phyloP scores from a whole-genome alignment of 2,888 invertebrate species.

The Caenorhabditis parvicauda region DNA sequence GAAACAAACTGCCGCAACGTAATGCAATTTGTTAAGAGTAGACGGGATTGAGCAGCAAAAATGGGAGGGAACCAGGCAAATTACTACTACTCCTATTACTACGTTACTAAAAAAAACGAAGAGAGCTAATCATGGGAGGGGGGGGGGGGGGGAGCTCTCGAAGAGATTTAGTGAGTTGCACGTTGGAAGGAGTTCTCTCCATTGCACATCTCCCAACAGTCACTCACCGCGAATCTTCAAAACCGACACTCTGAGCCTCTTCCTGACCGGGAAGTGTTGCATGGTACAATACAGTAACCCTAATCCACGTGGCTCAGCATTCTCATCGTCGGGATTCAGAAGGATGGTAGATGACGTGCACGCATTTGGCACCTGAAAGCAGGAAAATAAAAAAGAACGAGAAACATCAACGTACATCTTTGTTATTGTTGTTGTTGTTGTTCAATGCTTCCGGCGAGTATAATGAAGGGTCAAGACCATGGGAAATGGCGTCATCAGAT shows the following conservation, averaged over 20 bases:
- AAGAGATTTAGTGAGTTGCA: too few species aligned
- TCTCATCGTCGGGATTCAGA: slow-evolving; percentile 9
- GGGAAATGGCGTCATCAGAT: slow-evolving; percentile 44
- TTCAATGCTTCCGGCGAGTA: slow-evolving; percentile 39
- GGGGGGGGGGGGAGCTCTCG: too few species aligned
- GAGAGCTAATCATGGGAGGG: too few species aligned
- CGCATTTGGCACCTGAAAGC: slow-evolving; percentile 10
- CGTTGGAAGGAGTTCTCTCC: too few species aligned
- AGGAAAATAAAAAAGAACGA: too few species aligned
- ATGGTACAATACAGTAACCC: slow-evolving; percentile 63
- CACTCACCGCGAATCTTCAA: slow-evolving; percentile 56
- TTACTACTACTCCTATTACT: neutral
- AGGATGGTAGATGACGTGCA: slow-evolving; percentile 16
- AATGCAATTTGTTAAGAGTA: too few species aligned
- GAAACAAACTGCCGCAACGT: too few species aligned
- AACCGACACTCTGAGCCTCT: slow-evolving; percentile 63
- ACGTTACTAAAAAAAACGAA: neutral
- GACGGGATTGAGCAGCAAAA: too few species aligned
- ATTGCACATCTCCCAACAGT: too few species aligned
- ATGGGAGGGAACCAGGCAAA: too few species aligned
- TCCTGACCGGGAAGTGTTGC: slow-evolving; percentile 64
- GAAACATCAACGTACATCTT: slow-evolving; percentile 11
- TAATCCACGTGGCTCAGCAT: slow-evolving; percentile 52
- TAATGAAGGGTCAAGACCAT: slow-evolving; percentile 55
- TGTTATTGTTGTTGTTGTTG: slow-evolving; percentile 22